A percentile compares a stretch with the other conserved stretches of the same genome.
phyloP scores from a whole-genome alignment of 1,140 invertebrate genomes.

The Drosophila yakuba region DNA sequence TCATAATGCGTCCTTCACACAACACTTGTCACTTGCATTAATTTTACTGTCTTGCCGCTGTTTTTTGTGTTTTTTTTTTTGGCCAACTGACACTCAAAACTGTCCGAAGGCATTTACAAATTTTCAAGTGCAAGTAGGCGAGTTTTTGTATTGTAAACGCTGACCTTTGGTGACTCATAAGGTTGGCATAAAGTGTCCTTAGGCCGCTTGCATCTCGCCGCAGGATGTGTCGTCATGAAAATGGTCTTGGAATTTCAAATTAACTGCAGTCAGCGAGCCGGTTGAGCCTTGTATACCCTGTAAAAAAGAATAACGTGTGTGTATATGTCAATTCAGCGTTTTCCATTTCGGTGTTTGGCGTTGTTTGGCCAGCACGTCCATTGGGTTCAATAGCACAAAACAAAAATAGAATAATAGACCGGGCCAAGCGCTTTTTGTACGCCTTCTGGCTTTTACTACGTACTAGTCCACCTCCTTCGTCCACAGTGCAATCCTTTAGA shows the following conservation, averaged over 20 bases:
- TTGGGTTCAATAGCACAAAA: conserved; percentile 77
- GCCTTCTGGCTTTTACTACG: conserved; percentile 2
- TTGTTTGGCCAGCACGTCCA: conserved; percentile 33
- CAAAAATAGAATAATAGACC: conserved; percentile 73
- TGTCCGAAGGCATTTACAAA: conserved; percentile 57
- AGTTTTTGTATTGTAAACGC: conserved; percentile 37
- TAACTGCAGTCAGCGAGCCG: conserved; percentile 40
- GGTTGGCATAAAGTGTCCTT: conserved; percentile 42
- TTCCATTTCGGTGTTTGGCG: conserved; percentile 54
- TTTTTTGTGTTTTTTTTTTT: background rate
- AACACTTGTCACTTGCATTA: conserved; percentile 64
- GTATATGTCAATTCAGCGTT: conserved; percentile 5
- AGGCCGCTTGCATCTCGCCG: conserved; percentile 28
- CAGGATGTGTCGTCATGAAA: conserved; percentile 56
- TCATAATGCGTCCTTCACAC: conserved; percentile 54
- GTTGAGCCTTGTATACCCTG: background rate
- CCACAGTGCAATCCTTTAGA: background rate
- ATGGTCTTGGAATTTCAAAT: conserved; percentile 61
- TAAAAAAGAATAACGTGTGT: background rate
- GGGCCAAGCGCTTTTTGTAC: conserved; percentile 38
- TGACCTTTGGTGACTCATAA: conserved; percentile 55
- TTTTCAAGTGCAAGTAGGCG: conserved; percentile 64
- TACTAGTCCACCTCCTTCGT: background rate
- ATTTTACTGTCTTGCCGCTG: conserved; percentile 46
- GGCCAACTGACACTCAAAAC: conserved; percentile 34